Percentiles rank a stretch among this genome's conserved stretches.
Evolutionary conservation across 1,140 invertebrate genomes (phyloP).

Genomic region (Nebria ingens): DNA sequence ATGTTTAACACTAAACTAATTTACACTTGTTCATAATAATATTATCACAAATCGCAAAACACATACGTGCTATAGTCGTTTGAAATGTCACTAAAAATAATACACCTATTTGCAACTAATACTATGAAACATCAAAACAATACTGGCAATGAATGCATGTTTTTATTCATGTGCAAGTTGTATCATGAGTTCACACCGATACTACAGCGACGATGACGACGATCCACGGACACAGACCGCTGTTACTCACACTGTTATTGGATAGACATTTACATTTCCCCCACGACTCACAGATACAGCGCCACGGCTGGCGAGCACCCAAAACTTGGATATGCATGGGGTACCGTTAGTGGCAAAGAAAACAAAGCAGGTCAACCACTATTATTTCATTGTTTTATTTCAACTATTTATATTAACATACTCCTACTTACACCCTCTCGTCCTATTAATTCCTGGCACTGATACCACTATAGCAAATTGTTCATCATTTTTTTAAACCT

Average conservation of each 20-base stretch:
- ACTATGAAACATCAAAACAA: neutral
- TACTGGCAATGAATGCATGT: neutral
- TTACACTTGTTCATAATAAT: neutral
- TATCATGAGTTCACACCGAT: neutral
- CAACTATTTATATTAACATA: too few relatives aligned
- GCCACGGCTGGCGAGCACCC: neutral
- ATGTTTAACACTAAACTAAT: conserved; percentile 23
- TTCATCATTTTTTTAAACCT: too few relatives aligned
- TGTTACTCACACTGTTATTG: neutral
- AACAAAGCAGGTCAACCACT: conserved; percentile 9
- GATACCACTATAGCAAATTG: too few relatives aligned
- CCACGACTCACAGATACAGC: neutral
- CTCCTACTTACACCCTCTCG: too few relatives aligned
- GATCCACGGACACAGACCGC: neutral
- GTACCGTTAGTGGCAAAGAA: neutral
- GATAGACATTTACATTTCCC: neutral
- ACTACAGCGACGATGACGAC: neutral
- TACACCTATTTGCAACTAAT: neutral
- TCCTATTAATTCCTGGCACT: too few relatives aligned
- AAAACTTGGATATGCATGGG: neutral
- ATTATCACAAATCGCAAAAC: neutral
- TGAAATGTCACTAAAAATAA: neutral
- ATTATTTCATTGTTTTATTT: too few relatives aligned
- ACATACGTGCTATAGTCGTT: neutral
- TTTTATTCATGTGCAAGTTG: neutral